These are phyloP conservation scores for Callyntrura sp. DNA, from an alignment of 2,888 invertebrate species.

Conservation along the genomic window DNA sequence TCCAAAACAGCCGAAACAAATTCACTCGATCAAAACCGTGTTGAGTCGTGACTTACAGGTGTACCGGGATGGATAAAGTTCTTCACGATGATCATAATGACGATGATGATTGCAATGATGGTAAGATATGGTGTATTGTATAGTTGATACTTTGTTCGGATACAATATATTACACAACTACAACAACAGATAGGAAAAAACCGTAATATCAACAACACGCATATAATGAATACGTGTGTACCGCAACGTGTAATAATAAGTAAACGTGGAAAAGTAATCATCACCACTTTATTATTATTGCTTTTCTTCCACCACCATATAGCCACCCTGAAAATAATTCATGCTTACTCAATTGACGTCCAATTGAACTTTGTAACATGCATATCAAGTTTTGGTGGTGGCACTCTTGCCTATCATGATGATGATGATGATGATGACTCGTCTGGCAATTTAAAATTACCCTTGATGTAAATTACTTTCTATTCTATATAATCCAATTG, in stretches of 20 bases:
- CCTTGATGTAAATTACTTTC: not conserved
- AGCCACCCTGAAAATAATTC: slow-evolving; percentile 35
- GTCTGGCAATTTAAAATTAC: slow-evolving; percentile 37
- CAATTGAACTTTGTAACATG: slow-evolving; percentile 41
- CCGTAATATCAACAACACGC: too few species aligned
- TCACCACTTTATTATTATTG: not conserved
- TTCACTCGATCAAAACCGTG: slow-evolving; percentile 77
- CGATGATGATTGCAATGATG: too few species aligned
- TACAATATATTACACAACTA: too few species aligned
- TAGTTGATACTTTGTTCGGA: too few species aligned
- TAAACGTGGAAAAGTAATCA: not conserved
- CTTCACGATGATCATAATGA: slow-evolving; percentile 43
- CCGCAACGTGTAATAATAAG: too few species aligned
- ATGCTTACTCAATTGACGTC: slow-evolving; percentile 35
- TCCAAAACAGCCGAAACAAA: slow-evolving; percentile 47
- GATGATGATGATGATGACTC: too few species aligned
- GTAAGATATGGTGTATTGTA: too few species aligned
- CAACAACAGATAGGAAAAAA: too few species aligned
- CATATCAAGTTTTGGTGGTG: slow-evolving; percentile 6
- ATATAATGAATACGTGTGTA: too few species aligned
- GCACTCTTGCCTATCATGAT: not conserved
- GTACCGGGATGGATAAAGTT: slow-evolving; percentile 67
- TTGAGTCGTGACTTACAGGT: slow-evolving; percentile 81
- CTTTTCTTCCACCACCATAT: too few species aligned
- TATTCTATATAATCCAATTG: not conserved